A percentile compares a stretch with the other conserved stretches of the same genome.
phyloP scores from a whole-genome alignment of 2,888 invertebrate species.

The Eugnorisma glareosa region DNA sequence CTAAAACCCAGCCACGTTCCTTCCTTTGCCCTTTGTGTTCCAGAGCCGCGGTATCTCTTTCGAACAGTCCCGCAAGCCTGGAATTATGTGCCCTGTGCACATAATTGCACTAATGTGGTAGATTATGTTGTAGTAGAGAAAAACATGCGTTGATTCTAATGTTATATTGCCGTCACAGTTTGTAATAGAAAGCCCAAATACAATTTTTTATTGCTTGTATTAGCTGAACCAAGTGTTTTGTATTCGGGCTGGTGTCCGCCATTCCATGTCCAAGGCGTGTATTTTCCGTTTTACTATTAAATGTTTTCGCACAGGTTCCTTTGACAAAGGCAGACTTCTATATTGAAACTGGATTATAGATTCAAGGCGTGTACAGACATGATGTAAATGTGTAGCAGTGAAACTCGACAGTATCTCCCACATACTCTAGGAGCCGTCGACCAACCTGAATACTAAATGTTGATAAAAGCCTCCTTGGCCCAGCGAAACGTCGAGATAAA shows the following conservation, averaged over 20 bases:
- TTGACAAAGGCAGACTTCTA: background rate
- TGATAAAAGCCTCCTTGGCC: conserved; percentile 23
- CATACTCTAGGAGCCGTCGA: conserved; percentile 12
- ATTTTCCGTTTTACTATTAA: background rate
- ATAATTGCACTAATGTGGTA: no score
- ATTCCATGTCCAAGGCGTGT: background rate
- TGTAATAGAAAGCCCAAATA: background rate
- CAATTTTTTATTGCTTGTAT: background rate
- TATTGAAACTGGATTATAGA: conserved; percentile 25
- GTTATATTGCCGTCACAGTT: no score
- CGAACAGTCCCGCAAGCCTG: no score
- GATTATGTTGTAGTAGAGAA: no score
- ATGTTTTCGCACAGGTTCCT: background rate
- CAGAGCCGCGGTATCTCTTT: no score
- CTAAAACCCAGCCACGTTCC: no score
- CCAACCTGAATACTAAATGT: conserved; percentile 35
- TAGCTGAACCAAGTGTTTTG: background rate
- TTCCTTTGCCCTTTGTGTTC: no score
- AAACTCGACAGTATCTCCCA: conserved; percentile 17
- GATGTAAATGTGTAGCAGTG: conserved; percentile 28
- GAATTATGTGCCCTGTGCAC: no score
- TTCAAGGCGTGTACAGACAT: conserved; percentile 26
- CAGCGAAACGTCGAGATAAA: conserved; percentile 32
- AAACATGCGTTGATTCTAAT: no score
- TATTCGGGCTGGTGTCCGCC: background rate